Percentiles rank a stretch among this genome's conserved stretches.
These are phyloP conservation scores for Sebastes miniatus DNA, from an alignment of 2,797 vertebrate species.

Conservation along the genomic window DNA sequence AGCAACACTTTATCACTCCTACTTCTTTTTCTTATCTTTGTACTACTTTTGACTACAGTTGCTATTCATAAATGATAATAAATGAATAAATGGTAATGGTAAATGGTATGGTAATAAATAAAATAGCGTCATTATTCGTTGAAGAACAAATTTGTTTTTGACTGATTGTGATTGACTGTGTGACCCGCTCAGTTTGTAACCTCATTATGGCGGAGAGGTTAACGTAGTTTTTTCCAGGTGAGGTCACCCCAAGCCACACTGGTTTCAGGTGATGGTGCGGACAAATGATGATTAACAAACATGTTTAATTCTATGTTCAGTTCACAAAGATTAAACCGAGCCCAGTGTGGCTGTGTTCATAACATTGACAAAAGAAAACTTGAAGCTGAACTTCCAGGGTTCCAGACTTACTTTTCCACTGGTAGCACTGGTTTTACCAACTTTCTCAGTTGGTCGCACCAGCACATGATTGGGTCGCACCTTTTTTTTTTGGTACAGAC, in stretches of 20 bases:
- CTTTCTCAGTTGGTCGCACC: background rate
- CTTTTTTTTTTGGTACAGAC: background rate
- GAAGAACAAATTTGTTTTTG: background rate
- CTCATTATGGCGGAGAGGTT: background rate
- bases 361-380: background rate
- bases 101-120: background rate
- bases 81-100: no score
- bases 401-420: background rate
- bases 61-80: slow-evolving; percentile 3
- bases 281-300: background rate
- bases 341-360: background rate
- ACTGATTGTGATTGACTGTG: background rate
- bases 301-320: background rate
- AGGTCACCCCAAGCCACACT: background rate
- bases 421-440: background rate
- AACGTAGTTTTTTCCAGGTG: background rate
- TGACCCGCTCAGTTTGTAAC: background rate
- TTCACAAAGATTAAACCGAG: background rate
- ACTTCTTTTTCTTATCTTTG: background rate
- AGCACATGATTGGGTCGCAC: background rate
- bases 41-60: background rate
- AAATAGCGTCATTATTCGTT: background rate
- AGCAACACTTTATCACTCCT: slow-evolving; percentile 5
- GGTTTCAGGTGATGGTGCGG: background rate
- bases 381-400: background rate